Evolutionary conservation across 2,113 vertebrate species (phyloP).

Genomic region (Mesitornis unicolor): DNA sequence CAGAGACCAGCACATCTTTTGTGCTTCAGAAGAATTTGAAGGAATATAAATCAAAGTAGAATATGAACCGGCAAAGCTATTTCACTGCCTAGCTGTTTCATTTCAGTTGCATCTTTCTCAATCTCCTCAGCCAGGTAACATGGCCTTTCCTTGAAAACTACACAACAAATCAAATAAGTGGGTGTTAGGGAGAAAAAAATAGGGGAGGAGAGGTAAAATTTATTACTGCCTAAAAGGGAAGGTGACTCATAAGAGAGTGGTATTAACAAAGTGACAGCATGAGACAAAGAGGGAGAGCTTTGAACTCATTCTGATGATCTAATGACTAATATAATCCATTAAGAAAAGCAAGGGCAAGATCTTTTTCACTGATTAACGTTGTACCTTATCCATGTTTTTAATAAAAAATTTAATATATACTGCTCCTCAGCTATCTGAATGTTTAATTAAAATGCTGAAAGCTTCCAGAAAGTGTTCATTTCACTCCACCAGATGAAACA

Average conservation of each 20-base stretch:
- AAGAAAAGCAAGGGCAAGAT: conserved; percentile 70
- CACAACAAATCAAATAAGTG: conserved; percentile 57
- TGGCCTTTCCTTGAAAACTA: conserved; percentile 63
- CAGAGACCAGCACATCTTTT: conserved; percentile 7
- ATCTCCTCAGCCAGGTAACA: conserved; percentile 55
- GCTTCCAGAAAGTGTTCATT: conserved; percentile 19
- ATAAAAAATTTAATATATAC: conserved; percentile 69
- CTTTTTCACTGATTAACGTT: conserved; percentile 63
- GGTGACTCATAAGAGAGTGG: conserved; percentile 65
- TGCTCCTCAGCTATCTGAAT: conserved; percentile 41
- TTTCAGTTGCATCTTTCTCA: conserved; percentile 35
- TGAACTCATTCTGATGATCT: conserved; percentile 69
- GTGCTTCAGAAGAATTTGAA: conserved; percentile 41
- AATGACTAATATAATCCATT: conserved; percentile 74
- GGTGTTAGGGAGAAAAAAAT: background rate
- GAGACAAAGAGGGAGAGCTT: conserved; percentile 17
- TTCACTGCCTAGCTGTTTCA: conserved; percentile 37
- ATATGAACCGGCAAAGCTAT: conserved; percentile 31
- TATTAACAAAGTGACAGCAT: conserved; percentile 59
- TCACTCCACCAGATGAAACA: conserved; percentile 7
- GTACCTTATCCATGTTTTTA: conserved; percentile 66
- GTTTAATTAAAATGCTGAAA: conserved; percentile 71
- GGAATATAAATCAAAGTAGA: conserved; percentile 66
- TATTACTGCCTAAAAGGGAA: conserved; percentile 68
- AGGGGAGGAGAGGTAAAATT: conserved; percentile 38